Base-by-base conservation (phyloP, 2,113 vertebrate genomes). In the Brevimyrus niger region DNA sequence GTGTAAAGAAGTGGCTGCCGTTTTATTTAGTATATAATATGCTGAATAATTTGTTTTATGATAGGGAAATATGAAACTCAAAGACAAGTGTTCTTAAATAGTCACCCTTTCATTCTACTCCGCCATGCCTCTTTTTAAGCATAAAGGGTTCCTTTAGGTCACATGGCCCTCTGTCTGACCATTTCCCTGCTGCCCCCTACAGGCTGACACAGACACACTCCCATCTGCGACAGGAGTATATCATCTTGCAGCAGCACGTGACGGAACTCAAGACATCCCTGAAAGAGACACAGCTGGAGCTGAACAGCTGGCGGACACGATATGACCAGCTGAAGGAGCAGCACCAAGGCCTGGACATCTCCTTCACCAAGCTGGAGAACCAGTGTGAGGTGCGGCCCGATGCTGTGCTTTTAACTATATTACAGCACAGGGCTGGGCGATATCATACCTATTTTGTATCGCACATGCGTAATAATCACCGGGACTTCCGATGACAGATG, bases 301-400 rank as follows among this genome's bases (percentile, higher is more conserved):
- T 95, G 89, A 97, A 95, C 90, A 96, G 94, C 76, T 98, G 97
- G 97, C 98, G 97, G 93, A 95, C 96, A 0, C 96, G 91, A 10
- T 97, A 96, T 0, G 97, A 98, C 88, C 94, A 96, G n/a, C 95
- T 99, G 6, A 97, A 97, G 93, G 97, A 98, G 44, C 96, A 99
- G 91, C 96, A 98, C 94, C 98, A 97, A 90, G 95, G 91, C 86
- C 96, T 99, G 96, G 98, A 99, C 93, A 95, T 99, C 87, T 96
- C 96, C 15, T 95, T 98, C 93, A 96, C 98, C 58, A 99, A 99
- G 93, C 93, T 99, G 91, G 97, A 98, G 92, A 99, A 97, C 94
- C 98, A 98, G 93, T 98, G 98, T 51, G 98, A 99, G 97, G 98
- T 89, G 50, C 35, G 27, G 82, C 82, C 17, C 10, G 1, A 19